A percentile compares a stretch with the other conserved stretches of the same genome.
Evolutionary conservation across 2,888 invertebrate species (phyloP).

Genomic region (Dryadula phaetusa): DNA sequence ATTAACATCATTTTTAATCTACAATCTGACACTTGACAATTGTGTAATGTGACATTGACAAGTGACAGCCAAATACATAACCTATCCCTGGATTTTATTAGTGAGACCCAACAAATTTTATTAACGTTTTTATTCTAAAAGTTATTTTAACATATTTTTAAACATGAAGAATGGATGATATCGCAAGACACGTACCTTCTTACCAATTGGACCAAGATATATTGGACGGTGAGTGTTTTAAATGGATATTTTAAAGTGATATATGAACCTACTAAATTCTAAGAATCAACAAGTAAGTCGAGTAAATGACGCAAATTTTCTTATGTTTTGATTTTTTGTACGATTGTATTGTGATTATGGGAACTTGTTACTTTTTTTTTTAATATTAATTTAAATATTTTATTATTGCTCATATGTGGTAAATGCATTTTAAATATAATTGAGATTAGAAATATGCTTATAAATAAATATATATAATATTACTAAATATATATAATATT

Average conservation of each 20-base stretch:
- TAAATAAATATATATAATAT: no score
- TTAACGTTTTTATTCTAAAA: conserved; percentile 37
- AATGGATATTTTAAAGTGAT: conserved; percentile 47
- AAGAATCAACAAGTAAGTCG: conserved; percentile 56
- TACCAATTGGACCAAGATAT: conserved; percentile 80
- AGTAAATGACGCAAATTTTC: conserved; percentile 59
- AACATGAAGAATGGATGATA: conserved; percentile 84
- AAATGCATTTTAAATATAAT: conserved; percentile 1
- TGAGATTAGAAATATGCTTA: not conserved
- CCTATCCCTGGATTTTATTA: conserved; percentile 27
- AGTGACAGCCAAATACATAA: conserved; percentile 41
- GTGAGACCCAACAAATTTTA: conserved; percentile 11
- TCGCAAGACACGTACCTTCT: conserved; percentile 73
- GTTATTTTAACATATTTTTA: conserved; percentile 60
- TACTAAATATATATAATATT: not conserved
- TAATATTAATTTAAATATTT: not conserved
- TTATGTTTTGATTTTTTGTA: conserved; percentile 48
- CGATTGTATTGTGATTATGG: conserved; percentile 25
- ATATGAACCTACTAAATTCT: conserved; percentile 51
- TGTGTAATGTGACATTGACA: conserved; percentile 8
- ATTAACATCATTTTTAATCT: not conserved
- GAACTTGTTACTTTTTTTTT: not conserved
- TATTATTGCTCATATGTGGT: not conserved
- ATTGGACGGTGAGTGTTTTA: conserved; percentile 69
- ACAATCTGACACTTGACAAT: conserved; percentile 20